A percentile compares a stretch with the other conserved stretches of the same genome.
Evolutionary conservation across 1,140 invertebrate species (phyloP).

Genomic region (Leptonema lineaticorne): DNA sequence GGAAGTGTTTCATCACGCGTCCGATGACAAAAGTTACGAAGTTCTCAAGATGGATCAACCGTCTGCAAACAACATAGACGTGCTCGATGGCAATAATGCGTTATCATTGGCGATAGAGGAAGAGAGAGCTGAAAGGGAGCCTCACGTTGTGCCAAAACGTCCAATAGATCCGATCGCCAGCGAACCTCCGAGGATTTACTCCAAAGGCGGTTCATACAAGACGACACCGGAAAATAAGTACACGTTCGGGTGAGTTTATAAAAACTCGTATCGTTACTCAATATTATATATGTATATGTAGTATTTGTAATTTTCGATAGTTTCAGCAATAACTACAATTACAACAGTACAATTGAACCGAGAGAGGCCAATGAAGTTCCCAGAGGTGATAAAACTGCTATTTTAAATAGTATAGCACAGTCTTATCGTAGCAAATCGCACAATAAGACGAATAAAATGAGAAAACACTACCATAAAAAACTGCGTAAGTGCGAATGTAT

Average conservation of each 20-base stretch:
- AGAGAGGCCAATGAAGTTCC: constrained; percentile 59
- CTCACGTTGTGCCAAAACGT: constrained; percentile 46
- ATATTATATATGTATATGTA: constrained; percentile 9
- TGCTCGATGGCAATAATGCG: constrained; percentile 71
- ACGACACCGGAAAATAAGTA: constrained; percentile 53
- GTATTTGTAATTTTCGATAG: constrained; percentile 14
- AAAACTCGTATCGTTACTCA: neutral
- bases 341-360: constrained; percentile 50
- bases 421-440: constrained; percentile 57
- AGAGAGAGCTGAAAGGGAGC: constrained; percentile 67
- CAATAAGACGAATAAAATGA: constrained; percentile 45
- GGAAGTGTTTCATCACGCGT: constrained; percentile 77
- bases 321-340: constrained; percentile 36
- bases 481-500: constrained; percentile 44
- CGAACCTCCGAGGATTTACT: constrained; percentile 37
- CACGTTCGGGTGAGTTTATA: constrained; percentile 51
- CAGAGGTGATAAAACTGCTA: constrained; percentile 69
- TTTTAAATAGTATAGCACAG: constrained; percentile 71
- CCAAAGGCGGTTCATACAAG: constrained; percentile 45
- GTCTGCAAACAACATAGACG: constrained; percentile 62
- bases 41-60: constrained; percentile 68
- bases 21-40: constrained; percentile 77
- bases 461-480: constrained; percentile 45
- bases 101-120: constrained; percentile 76
- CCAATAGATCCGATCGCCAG: constrained; percentile 34